Evolutionary conservation across 2,888 invertebrate species (phyloP), one percentile per base, ranked within the genome.

Genomic region (Callosobruchus maculatus): DNA sequence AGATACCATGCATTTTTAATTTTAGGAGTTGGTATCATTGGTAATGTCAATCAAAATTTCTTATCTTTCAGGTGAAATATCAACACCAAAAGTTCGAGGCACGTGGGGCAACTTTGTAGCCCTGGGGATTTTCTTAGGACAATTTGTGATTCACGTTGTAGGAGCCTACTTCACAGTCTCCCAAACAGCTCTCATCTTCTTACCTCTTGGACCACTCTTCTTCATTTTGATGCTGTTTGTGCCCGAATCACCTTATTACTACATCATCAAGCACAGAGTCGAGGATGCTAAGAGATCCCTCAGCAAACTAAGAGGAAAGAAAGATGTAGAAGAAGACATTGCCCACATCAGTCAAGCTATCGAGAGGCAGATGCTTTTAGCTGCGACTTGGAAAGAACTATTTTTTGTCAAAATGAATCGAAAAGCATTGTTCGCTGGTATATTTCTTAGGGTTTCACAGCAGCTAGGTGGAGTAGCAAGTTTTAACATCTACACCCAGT

Each of bases 171-270:
- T 89, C 21, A 84, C 88, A 75, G 89, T 91, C 85, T 82, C 83
- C 77, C 85, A 85, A 49, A 86, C 91, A 76, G 90, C 90, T 72
- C 87, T 86, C 73, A 88, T 91, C 83, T 91, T 91, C 82, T 86
- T 90, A 78, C 84, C 89, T 77, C 86, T 92, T 73, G 90, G 92
- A 20, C 84, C 91, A 68, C 79, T 90, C 67, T 90, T 91, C 81
- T 84, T 91, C 31, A 73, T 90, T 20, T 85, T 89, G 20, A 90
- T 92, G 84, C 66, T 85, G 68, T 90, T 90, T 82, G 87, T 93
- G 83, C 93, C 93, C 13, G 93, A 93, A 87, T 80, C 82, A 9
- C 85, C 84, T 0, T 85, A 84, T 73, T 84, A 76, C 72, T 80
- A 74, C 20, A 68, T 83, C n/a, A 82, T 82, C 79, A 81, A 82